Evolutionary conservation across 1,140 invertebrate genomes (phyloP).

Genomic region (Drosophila nigromelanica): DNA sequence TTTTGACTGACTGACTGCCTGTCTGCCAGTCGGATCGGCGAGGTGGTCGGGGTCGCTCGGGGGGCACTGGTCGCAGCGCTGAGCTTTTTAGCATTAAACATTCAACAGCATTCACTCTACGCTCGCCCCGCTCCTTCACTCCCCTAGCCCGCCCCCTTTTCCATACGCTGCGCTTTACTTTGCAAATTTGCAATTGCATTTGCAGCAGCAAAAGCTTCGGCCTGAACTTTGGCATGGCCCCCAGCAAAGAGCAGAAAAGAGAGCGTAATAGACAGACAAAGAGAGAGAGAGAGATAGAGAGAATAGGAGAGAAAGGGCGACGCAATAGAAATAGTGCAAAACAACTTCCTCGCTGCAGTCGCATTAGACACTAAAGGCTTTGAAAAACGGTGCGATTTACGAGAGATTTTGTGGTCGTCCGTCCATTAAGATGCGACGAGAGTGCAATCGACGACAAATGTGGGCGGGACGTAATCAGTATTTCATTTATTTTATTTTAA

Average conservation of each 20-base stretch:
- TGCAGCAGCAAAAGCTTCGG: constrained; percentile 37
- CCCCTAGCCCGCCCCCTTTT: neutral
- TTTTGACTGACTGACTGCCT: constrained; percentile 55
- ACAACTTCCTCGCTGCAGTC: constrained; percentile 32
- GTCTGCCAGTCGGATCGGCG: constrained; percentile 1
- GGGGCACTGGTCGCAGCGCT: neutral
- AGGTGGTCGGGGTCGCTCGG: neutral
- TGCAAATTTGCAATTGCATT: constrained; percentile 33
- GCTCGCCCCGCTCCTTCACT: neutral
- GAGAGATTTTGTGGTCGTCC: constrained; percentile 45
- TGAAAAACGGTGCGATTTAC: constrained; percentile 43
- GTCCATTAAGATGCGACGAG: constrained; percentile 4
- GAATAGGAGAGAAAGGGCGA: neutral
- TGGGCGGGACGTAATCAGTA: neutral
- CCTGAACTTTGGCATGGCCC: constrained; percentile 54
- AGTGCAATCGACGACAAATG: constrained; percentile 5
- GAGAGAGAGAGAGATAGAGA: constrained; percentile 5
- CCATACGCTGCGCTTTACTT: constrained; percentile 21
- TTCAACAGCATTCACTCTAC: constrained; percentile 49
- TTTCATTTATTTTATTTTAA: constrained; percentile 15
- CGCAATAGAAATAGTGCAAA: neutral
- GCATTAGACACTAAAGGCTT: constrained; percentile 42
- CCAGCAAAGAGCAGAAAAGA: constrained; percentile 1
- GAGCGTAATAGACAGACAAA: neutral
- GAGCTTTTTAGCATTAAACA: constrained; percentile 50